Base-by-base conservation (phyloP, 2,797 vertebrate genomes). In the Falco berigora region DNA sequence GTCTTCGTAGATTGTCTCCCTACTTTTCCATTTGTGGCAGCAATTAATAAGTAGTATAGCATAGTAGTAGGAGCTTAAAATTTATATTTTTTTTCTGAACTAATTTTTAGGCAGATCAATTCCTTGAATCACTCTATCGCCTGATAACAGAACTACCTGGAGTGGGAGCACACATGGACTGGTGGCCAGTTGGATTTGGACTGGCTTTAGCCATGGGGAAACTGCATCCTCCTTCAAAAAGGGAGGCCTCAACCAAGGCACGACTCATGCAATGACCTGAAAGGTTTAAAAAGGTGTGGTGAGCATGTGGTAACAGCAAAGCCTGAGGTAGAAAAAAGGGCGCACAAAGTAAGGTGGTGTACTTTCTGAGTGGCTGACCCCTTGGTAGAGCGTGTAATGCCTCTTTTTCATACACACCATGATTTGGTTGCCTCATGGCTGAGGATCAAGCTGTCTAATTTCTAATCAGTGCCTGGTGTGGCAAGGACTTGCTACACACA, bases 301-400 rank as follows among this genome's bases (percentile, higher is more conserved):
- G 44, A 90, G 44, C 40, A 42, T 42, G 40, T 36, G 47, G 55
- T 34, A 88, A 81, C 42, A 86, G 38, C 24, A 73, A 74, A 88
- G 44, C 23, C 44, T 21, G 44, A 64, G 53, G 49, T 23, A 77
- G 28, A 14, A 77, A 71, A 82, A 52, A 56, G 21, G 10, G 19
- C 84, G 21, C 11, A 8, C 46, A 21, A 88, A 77, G 24, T 55
- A 68, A 69, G 59, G 34, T 14, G 20, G 8, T 71, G 42, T 40
- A 30, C 25, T 66, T 80, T 34, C 68, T 69, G 52, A 71, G 36
- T 24, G 62, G 73, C 69, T 28, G 20, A 22, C 0, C 0, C 25
- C 27, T 23, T 47, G 13, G 24, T 55, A 40, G 27, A 62, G 3
- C 0, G 0, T 14, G 24, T 44, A 62, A 55, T n/a, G 14, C 11